Percentiles rank a stretch among this genome's conserved stretches.
These are phyloP conservation scores for Microtus oregoni DNA, from an alignment of 2,113 vertebrate species.

Conservation along the genomic window DNA sequence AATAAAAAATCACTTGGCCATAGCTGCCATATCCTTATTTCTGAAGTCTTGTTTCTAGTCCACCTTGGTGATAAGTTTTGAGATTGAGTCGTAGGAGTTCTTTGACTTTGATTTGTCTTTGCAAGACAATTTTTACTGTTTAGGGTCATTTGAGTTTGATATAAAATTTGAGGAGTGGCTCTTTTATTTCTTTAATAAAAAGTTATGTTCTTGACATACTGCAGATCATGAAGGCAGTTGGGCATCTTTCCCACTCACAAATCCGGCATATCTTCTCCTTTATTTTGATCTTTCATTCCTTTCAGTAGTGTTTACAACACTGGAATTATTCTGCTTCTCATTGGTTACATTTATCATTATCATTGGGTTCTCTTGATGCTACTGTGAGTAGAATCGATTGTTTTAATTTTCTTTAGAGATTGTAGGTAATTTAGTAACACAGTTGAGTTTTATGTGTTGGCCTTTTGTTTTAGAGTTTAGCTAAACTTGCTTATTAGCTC, in stretches of 20 bases:
- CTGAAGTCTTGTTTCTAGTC: background rate
- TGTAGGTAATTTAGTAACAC: background rate
- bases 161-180: background rate
- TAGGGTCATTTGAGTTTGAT: background rate
- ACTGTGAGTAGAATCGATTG: background rate
- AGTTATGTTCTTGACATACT: background rate
- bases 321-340: background rate
- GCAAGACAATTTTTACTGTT: background rate
- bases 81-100: background rate
- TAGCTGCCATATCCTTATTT: background rate
- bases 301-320: background rate
- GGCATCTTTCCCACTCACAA: background rate
- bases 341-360: background rate
- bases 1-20: background rate
- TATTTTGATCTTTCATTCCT: background rate
- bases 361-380: background rate
- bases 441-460: background rate
- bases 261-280: background rate
- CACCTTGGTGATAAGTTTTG: background rate
- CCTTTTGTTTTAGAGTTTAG: background rate
- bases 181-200: background rate
- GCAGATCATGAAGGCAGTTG: background rate
- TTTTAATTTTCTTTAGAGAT: background rate
- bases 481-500: background rate
- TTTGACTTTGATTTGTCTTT: background rate